Evolutionary conservation across 2,888 invertebrate species (phyloP).

Genomic region (Nephrotoma flavescens): DNA sequence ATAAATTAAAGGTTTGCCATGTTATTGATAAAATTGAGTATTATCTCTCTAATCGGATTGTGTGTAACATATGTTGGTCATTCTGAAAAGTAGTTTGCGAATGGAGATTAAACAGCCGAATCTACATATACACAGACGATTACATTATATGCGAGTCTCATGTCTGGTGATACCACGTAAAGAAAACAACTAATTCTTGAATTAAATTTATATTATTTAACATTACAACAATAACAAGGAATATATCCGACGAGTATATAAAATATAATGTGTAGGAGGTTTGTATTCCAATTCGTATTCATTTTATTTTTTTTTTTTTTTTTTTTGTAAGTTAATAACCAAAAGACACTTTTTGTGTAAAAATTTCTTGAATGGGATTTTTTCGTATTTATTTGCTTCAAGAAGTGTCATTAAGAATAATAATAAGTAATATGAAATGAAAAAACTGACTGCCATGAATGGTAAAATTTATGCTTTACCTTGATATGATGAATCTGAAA

Average conservation of each 20-base stretch:
- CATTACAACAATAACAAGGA: background rate
- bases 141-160: background rate
- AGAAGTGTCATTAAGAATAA: background rate
- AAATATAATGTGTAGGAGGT: background rate
- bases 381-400: background rate
- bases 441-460: background rate
- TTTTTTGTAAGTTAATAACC: background rate
- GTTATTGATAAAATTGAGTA: background rate
- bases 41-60: background rate
- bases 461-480: background rate
- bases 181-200: background rate
- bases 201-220: background rate
- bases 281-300: background rate
- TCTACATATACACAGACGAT: background rate
- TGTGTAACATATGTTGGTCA: background rate
- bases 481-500: background rate
- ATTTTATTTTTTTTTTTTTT: too few relatives aligned
- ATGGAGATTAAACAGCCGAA: background rate
- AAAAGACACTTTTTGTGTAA: background rate
- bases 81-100: background rate
- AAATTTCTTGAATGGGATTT: background rate
- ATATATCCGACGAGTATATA: background rate
- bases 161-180: background rate
- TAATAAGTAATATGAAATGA: background rate
- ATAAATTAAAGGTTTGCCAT: background rate